These are phyloP conservation scores for Sebastes iracundus DNA, from an alignment of 2,797 vertebrate species.

Conservation along the genomic window DNA sequence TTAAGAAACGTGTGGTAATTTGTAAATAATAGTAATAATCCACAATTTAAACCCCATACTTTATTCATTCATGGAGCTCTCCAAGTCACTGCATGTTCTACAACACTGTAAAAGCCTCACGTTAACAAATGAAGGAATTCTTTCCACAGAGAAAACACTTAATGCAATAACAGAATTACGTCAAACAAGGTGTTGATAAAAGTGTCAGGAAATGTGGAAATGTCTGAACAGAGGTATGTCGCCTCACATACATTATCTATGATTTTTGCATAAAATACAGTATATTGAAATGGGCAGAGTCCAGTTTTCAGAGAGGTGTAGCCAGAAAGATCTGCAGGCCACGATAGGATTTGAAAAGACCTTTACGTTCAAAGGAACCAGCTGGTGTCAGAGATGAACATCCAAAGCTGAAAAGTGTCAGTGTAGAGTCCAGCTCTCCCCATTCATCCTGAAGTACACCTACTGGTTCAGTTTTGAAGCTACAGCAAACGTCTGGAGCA, in stretches of 20 bases:
- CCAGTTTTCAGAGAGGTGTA: background rate
- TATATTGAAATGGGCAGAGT: background rate
- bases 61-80: too few species aligned
- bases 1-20: too few species aligned
- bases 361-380: slow-evolving; percentile 26
- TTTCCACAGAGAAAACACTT: too few species aligned
- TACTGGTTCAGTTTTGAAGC: slow-evolving; percentile 2
- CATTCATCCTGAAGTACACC: background rate
- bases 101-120: too few species aligned
- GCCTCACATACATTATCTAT: background rate
- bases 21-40: too few species aligned
- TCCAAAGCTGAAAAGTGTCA: slow-evolving; percentile 2
- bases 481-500: slow-evolving; percentile 3
- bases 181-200: background rate
- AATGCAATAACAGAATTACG: background rate
- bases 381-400: slow-evolving; percentile 13
- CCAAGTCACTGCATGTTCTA: too few species aligned
- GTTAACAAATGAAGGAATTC: too few species aligned
- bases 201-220: background rate
- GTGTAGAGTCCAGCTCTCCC: background rate
- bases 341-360: background rate
- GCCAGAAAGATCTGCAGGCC: background rate
- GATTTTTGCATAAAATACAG: background rate
- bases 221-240: background rate
- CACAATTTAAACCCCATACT: too few species aligned